These are phyloP conservation scores for Typhlichthys eigenmanni DNA, from an alignment of 2,797 vertebrate species.

Conservation along the genomic window DNA sequence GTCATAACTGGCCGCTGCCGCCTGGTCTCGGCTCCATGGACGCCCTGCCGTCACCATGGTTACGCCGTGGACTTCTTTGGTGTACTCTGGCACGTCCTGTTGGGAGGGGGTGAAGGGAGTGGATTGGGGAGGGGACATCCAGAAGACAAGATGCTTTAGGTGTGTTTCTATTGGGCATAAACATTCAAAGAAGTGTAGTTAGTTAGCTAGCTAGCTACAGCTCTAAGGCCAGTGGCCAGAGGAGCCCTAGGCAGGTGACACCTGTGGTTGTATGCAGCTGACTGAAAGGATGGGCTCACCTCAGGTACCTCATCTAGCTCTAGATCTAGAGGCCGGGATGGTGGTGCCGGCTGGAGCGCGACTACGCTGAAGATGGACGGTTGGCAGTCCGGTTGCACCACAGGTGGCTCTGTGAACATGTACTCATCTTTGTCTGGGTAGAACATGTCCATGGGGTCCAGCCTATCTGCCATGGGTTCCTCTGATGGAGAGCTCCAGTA, in stretches of 20 bases:
- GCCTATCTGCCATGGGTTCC: constrained; percentile 30
- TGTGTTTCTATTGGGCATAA: not conserved
- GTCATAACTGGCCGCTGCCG: constrained; percentile 18
- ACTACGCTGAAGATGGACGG: constrained; percentile 71
- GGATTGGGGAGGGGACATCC: not conserved
- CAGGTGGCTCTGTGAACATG: constrained; percentile 47
- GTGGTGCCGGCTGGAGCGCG: constrained; percentile 73
- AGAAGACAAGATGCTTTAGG: not conserved
- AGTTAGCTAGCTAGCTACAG: too few relatives aligned
- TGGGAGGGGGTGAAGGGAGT: not conserved
- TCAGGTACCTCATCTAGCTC: not conserved
- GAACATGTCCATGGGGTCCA: constrained; percentile 67
- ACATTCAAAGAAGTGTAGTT: not conserved
- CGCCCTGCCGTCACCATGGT: constrained; percentile 9
- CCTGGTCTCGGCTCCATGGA: not conserved
- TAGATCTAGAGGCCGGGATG: constrained; percentile 34
- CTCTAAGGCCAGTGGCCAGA: not conserved
- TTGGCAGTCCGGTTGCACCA: constrained; percentile 56
- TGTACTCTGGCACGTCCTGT: constrained; percentile 18
- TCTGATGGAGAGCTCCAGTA: constrained; percentile 30
- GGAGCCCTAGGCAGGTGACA: not conserved
- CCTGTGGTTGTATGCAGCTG: constrained; percentile 27
- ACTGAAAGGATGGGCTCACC: constrained; percentile 15
- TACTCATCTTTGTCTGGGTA: constrained; percentile 65
- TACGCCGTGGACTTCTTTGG: constrained; percentile 1